These are phyloP conservation scores for Pollenia griseotomentosa DNA, from an alignment of 2,888 invertebrate genomes.

Conservation along the genomic window DNA sequence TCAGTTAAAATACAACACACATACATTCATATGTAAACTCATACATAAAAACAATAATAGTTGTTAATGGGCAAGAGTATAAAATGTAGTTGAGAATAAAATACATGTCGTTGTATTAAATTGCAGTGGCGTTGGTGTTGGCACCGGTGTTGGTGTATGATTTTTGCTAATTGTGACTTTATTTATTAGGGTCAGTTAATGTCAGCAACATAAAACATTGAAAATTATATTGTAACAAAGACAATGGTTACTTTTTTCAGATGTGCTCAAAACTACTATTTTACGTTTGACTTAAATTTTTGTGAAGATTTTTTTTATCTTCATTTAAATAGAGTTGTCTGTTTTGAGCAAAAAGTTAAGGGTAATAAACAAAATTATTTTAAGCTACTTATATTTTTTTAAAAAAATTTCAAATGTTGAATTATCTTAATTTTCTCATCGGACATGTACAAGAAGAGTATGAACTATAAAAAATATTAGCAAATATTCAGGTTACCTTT, in stretches of 20 bases:
- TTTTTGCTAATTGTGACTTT: constrained; percentile 60
- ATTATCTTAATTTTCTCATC: too few relatives aligned
- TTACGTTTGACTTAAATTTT: too few relatives aligned
- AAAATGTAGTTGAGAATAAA: constrained; percentile 6
- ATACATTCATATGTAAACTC: not conserved
- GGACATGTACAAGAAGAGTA: too few relatives aligned
- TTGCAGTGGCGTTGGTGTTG: not conserved
- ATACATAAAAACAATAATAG: not conserved
- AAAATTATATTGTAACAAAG: constrained; percentile 33
- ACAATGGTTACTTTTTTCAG: constrained; percentile 10
- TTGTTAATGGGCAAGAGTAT: constrained; percentile 23
- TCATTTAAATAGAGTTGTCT: too few relatives aligned
- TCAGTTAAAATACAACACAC: not conserved
- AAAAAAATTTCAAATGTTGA: too few relatives aligned
- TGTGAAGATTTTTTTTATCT: too few relatives aligned
- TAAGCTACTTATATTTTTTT: too few relatives aligned
- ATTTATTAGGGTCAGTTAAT: constrained; percentile 67
- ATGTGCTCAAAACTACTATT: too few relatives aligned
- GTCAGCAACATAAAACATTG: constrained; percentile 53
- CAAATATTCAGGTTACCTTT: too few relatives aligned
- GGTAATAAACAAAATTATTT: too few relatives aligned
- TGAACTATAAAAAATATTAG: too few relatives aligned
- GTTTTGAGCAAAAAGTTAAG: too few relatives aligned
- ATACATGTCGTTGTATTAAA: not conserved
- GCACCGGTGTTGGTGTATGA: not conserved